Evolutionary conservation across 2,888 invertebrate genomes (phyloP), one percentile per base, ranked within the genome.

Genomic region (Leptinotarsa peninsularis): DNA sequence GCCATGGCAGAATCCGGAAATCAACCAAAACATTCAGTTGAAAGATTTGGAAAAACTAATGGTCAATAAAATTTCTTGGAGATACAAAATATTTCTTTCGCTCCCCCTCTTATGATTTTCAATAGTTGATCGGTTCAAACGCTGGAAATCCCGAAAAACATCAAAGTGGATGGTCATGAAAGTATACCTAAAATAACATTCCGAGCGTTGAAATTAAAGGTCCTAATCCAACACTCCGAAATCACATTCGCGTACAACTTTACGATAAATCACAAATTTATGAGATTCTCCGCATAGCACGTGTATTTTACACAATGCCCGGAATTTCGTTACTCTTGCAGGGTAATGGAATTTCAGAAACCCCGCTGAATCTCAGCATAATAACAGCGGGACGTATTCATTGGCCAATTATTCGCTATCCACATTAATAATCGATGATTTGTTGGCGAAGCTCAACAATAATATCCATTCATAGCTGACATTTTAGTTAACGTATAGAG

Each of bases 241-340:
- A 63, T 63, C 63, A 63, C 43, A 63, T 63, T 63, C 63, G 7
- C 63, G 63, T 43, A 33, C 63, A 18, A n/a, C 63, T 33, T 63
- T 56, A 50, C 67, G 60, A 76, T 78, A 78, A 78, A 78, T 78
- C 78, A 76, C 67, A 75, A 56, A 73, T 75, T 75, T 75, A 78
- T 76, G 76, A 74, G 66, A 78, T 74, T 76, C 75, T 70, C 66
- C 18, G 54, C 76, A 71, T 71, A 63, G 70, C 67, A 14, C 70
- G 14, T 66, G 67, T 70, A 74, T 72, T 76, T 72, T 67, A 66
- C 49, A 78, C 73, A 76, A 78, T 74, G 67, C 70, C 58, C 49
- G 74, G 75, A 76, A 78, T 76, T 70, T 70, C 70, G 70, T 49
- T 58, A 70, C 70, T 70, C 70, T 70, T 49, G 70, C 70, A 27